A percentile compares a stretch with the other conserved stretches of the same genome.
Evolutionary conservation across 2,888 invertebrate genomes (phyloP).

Genomic region (Eudemis profundana): DNA sequence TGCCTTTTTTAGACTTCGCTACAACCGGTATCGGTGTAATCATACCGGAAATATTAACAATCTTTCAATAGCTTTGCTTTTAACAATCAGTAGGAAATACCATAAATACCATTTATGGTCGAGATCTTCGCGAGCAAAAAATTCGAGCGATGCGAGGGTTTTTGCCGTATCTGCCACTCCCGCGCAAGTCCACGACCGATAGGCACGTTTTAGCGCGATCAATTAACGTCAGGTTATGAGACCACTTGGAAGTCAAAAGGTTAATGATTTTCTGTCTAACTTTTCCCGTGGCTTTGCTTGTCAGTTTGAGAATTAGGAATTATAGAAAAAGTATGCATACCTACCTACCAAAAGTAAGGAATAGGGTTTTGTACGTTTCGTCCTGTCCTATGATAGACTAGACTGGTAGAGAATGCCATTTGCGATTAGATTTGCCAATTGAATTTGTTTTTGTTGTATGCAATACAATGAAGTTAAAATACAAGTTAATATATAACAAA

Average conservation of each 20-base stretch:
- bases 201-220: constrained; percentile 22
- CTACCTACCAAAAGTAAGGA: no score
- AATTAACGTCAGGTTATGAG: constrained; percentile 19
- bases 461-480: no score
- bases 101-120: constrained; percentile 7
- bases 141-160: not conserved
- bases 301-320: not conserved
- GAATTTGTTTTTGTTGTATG: no score
- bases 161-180: not conserved
- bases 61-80: not conserved
- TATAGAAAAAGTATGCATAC: not conserved
- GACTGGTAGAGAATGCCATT: no score
- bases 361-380: no score
- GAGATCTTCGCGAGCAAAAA: constrained; percentile 10
- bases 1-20: not conserved
- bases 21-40: not conserved
- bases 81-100: constrained; percentile 12
- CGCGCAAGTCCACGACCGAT: constrained; percentile 1
- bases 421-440: no score
- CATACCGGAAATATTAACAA: constrained; percentile 1
- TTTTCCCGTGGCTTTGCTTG: constrained; percentile 6
- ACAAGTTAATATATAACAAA: no score
- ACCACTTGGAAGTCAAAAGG: constrained; percentile 12
- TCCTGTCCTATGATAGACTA: no score
- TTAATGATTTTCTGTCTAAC: constrained; percentile 12